Conservation (phyloP, 1,140 invertebrate genomes). For the Drosophila punjabiensis region DNA sequence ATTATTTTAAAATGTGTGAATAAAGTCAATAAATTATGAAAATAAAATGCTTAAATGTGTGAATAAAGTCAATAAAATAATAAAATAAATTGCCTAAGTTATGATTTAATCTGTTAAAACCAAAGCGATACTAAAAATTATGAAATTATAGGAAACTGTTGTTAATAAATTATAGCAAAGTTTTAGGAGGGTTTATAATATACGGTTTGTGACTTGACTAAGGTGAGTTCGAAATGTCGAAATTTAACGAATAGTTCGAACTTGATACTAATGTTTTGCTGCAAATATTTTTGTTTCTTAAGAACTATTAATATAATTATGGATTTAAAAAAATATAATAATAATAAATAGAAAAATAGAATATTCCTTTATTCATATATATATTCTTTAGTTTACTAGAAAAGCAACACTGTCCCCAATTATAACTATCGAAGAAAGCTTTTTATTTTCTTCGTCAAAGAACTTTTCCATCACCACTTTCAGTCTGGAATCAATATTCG, state of each 20-base stretch:
- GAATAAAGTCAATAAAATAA: conserved; percentile 1
- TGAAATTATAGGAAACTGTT: not conserved
- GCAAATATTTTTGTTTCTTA: not conserved
- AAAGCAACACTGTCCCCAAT: not conserved
- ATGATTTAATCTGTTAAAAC: not conserved
- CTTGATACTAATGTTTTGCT: not conserved
- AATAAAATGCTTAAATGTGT: not conserved
- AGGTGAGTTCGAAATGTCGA: not conserved
- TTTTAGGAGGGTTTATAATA: not conserved
- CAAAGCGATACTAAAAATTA: too few species aligned
- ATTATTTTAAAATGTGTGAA: not conserved
- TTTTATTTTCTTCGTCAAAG: conserved; percentile 1
- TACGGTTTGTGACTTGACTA: conserved; percentile 14
- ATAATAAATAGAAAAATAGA: not conserved
- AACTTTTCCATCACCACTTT: conserved; percentile 16
- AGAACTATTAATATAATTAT: not conserved
- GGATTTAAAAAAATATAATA: not conserved
- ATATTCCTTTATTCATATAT: not conserved
- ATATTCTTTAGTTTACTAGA: not conserved
- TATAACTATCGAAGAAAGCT: conserved; percentile 28
- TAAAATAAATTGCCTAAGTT: not conserved
- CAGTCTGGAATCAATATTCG: conserved; percentile 31
- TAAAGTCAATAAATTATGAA: not conserved
- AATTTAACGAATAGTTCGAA: not conserved
- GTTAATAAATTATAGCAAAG: not conserved